Evolutionary conservation across 2,113 vertebrate species (phyloP).

Genomic region (Pogona vitticeps): DNA sequence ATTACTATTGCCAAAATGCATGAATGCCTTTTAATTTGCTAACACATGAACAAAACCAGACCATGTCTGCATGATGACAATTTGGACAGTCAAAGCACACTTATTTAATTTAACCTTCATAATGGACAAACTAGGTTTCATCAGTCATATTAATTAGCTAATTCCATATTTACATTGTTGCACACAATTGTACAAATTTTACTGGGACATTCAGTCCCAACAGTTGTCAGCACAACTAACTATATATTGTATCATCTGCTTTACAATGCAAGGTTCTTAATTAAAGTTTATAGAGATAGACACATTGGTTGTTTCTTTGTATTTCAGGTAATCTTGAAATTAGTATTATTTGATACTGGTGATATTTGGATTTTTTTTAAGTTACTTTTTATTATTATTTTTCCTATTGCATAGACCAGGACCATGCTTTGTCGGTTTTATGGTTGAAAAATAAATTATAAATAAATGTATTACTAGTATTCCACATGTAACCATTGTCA

Average conservation of each 20-base stretch:
- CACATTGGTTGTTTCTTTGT: conserved; percentile 83
- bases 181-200: conserved; percentile 69
- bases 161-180: conserved; percentile 73
- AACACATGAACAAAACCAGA: conserved; percentile 73
- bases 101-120: conserved; percentile 72
- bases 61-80: conserved; percentile 84
- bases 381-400: conserved; percentile 80
- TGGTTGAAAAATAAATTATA: conserved; percentile 81
- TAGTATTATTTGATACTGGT: conserved; percentile 82
- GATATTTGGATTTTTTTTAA: conserved; percentile 76
- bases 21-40: conserved; percentile 89
- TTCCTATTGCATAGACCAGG: conserved; percentile 78
- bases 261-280: conserved; percentile 79
- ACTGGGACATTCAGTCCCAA: conserved; percentile 80
- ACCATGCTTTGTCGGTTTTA: conserved; percentile 83
- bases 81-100: conserved; percentile 63
- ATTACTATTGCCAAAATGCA: conserved; percentile 89
- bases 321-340: conserved; percentile 78
- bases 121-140: conserved; percentile 65
- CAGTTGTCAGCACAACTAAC: conserved; percentile 72
- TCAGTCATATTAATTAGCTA: conserved; percentile 70
- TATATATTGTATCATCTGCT: conserved; percentile 74
- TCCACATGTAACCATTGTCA: conserved; percentile 72
- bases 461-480: conserved; percentile 86
- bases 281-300: conserved; percentile 87